Evolutionary conservation across 2,888 invertebrate species (phyloP).

Genomic region (Rotaria macrura): DNA sequence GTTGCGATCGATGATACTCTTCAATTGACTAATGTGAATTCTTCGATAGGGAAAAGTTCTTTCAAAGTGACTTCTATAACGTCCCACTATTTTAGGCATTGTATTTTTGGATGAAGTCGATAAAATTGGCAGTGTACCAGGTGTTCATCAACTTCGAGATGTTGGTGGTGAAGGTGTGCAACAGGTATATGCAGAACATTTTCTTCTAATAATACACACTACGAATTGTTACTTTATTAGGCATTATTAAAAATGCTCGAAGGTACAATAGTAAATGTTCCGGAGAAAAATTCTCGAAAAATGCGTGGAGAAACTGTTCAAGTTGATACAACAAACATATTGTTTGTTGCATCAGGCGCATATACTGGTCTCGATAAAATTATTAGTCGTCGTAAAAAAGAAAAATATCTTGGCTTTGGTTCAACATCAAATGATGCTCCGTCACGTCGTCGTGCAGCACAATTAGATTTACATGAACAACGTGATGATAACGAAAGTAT

Average conservation of each 20-base stretch:
- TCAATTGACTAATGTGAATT: too few relatives aligned
- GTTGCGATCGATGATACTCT: too few relatives aligned
- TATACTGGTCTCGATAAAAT: conserved; percentile 89
- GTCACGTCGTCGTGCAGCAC: conserved; percentile 39
- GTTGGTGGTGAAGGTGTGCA: conserved; percentile 98
- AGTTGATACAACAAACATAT: conserved; percentile 94
- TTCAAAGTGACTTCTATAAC: too few relatives aligned
- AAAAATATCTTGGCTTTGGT: conserved; percentile 86
- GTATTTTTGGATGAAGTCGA: conserved; percentile 98
- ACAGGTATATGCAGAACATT: conserved; percentile 55
- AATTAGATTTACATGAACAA: conserved; percentile 38
- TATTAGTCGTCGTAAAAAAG: conserved; percentile 69
- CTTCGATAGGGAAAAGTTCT: too few relatives aligned
- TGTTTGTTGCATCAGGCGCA: conserved; percentile 96
- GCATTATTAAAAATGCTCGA: conserved; percentile 21
- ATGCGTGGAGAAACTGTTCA: conserved; percentile 84
- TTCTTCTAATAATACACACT: too few relatives aligned
- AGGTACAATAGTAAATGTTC: conserved; percentile 69
- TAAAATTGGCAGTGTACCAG: conserved; percentile 93
- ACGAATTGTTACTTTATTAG: background rate
- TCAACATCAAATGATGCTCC: conserved; percentile 55
- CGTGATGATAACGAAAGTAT: conserved; percentile 39
- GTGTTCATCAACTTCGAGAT: conserved; percentile 79
- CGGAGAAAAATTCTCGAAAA: conserved; percentile 81
- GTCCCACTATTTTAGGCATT: conserved; percentile 59